These are phyloP conservation scores for Poeciliopsis turrubarensis DNA, from an alignment of 2,113 vertebrate genomes.

Conservation along the genomic window DNA sequence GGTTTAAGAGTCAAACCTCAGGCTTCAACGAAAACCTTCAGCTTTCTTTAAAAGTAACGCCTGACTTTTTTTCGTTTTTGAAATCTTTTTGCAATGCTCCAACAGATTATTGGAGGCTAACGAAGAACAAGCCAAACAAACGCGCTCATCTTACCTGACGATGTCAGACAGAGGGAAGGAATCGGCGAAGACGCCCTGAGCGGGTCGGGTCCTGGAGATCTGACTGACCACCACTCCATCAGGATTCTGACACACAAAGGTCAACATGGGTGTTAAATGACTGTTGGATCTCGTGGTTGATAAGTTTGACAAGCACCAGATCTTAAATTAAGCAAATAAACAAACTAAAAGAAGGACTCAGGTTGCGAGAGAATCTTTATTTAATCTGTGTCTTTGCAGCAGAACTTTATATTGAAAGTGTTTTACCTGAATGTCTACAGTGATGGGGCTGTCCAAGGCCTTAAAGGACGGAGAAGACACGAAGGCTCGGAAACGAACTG, in stretches of 20 bases:
- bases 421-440: conserved; percentile 73
- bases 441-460: conserved; percentile 55
- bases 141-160: conserved; percentile 64
- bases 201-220: conserved; percentile 26
- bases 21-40: not conserved
- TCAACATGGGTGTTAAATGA: too few species aligned
- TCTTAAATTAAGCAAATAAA: not conserved
- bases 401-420: not conserved
- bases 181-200: conserved; percentile 43
- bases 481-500: conserved; percentile 73
- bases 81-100: not conserved
- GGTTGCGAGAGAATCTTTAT: not conserved
- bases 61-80: not conserved
- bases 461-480: conserved; percentile 68
- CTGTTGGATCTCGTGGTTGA: not conserved
- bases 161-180: conserved; percentile 63
- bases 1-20: too few species aligned
- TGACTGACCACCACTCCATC: conserved; percentile 71
- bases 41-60: not conserved
- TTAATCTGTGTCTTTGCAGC: not conserved
- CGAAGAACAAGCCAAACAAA: not conserved
- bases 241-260: conserved; percentile 64
- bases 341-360: not conserved
- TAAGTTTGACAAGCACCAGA: not conserved
- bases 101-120: not conserved